Conservation (phyloP, 2,888 invertebrate species). For the Ectemnius lituratus region DNA sequence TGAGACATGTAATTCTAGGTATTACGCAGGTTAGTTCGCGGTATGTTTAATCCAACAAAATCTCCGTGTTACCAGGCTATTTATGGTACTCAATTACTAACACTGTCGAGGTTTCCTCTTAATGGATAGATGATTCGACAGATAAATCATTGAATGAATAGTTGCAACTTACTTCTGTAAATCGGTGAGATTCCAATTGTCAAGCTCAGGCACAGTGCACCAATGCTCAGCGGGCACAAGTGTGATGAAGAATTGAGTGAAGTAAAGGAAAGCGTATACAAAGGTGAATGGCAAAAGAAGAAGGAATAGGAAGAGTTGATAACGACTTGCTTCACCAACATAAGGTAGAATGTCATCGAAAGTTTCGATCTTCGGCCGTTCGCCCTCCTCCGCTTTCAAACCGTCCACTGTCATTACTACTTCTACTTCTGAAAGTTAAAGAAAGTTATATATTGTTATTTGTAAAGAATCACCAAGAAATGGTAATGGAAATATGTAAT, state of each 20-base stretch:
- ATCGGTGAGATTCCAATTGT: conserved; percentile 69
- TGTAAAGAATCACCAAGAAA: no score
- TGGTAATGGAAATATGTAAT: no score
- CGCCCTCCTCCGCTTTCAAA: conserved; percentile 68
- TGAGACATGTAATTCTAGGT: no score
- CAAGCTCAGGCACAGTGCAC: conserved; percentile 73
- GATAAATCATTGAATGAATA: no score
- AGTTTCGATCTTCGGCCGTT: conserved; percentile 68
- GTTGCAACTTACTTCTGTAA: conserved; percentile 66
- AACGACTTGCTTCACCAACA: conserved; percentile 74
- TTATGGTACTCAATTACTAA: no score
- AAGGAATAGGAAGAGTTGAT: conserved; percentile 74
- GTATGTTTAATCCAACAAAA: no score
- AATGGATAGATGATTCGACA: no score
- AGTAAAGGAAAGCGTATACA: conserved; percentile 75
- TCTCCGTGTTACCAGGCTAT: no score
- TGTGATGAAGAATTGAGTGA: conserved; percentile 75
- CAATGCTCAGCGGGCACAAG: conserved; percentile 74
- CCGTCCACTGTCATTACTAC: conserved; percentile 69
- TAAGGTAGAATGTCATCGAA: conserved; percentile 75
- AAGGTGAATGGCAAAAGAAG: conserved; percentile 74
- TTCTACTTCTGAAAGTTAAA: conserved; percentile 47
- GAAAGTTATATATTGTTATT: neutral
- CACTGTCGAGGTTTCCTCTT: no score
- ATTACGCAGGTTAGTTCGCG: no score